A percentile compares a stretch with the other conserved stretches of the same genome.
Conservation (phyloP, 2,797 vertebrate genomes). For the Enteromius afrohamiltoni region DNA sequence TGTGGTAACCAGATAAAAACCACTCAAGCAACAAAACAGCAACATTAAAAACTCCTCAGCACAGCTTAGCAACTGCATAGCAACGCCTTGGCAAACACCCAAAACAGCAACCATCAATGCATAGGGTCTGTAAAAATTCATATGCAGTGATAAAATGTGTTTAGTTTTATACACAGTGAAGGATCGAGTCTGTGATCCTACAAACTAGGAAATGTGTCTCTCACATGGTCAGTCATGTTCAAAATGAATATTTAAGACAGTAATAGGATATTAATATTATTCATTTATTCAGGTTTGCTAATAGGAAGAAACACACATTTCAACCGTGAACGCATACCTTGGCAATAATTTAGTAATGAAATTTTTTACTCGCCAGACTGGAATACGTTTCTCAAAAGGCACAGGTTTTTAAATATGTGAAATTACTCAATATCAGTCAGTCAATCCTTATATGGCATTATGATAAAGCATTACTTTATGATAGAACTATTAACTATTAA, state of each 20-base stretch:
- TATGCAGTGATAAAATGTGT: not conserved
- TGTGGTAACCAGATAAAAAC: not conserved
- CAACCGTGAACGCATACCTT: not conserved
- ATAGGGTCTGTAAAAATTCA: not conserved
- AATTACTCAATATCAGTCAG: too few relatives aligned
- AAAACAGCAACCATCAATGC: not conserved
- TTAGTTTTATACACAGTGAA: not conserved
- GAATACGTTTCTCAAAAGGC: too few relatives aligned
- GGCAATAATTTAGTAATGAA: not conserved
- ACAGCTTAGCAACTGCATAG: not conserved
- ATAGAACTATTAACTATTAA: too few relatives aligned
- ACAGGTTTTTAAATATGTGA: too few relatives aligned
- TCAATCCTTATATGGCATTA: too few relatives aligned
- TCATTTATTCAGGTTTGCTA: not conserved
- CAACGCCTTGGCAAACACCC: conserved; percentile 10
- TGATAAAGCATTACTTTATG: too few relatives aligned
- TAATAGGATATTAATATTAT: not conserved
- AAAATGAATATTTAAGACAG: not conserved
- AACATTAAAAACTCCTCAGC: not conserved
- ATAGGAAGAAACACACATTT: not conserved
- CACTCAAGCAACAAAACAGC: not conserved
- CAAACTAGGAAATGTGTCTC: not conserved
- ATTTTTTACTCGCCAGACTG: not conserved
- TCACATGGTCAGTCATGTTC: not conserved
- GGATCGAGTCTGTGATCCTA: not conserved